Percentiles rank a stretch among this genome's conserved stretches.
phyloP scores from a whole-genome alignment of 2,888 invertebrate species.

The Petrophora chlorosata region DNA sequence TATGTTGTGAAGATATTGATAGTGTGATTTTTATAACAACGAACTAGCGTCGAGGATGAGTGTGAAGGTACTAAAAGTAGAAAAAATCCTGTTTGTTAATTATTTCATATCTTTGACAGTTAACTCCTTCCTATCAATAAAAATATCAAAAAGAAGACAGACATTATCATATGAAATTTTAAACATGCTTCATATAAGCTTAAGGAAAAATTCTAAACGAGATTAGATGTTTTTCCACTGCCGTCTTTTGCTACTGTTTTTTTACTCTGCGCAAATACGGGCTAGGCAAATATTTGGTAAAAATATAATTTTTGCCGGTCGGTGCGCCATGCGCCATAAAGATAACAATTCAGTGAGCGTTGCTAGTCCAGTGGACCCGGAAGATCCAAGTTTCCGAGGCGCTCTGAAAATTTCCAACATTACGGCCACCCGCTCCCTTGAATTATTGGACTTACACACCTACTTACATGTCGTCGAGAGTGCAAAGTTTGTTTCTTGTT shows the following conservation, averaged over 20 bases:
- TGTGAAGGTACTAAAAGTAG: too few species aligned
- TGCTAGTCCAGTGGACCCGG: constrained; percentile 61
- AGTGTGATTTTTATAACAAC: too few species aligned
- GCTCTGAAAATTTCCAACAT: constrained; percentile 72
- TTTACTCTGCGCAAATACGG: constrained; percentile 9
- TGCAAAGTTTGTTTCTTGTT: constrained; percentile 76
- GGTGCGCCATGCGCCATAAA: constrained; percentile 31
- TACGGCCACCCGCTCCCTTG: constrained; percentile 74
- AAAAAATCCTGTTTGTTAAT: too few species aligned
- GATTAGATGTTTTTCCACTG: not conserved
- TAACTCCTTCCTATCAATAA: too few species aligned
- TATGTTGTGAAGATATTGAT: constrained; percentile 22
- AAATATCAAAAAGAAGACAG: too few species aligned
- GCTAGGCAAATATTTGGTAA: constrained; percentile 11
- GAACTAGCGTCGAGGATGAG: too few species aligned
- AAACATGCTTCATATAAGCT: too few species aligned
- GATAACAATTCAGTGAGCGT: constrained; percentile 55
- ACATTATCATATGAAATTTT: too few species aligned
- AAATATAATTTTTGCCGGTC: constrained; percentile 22
- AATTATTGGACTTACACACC: constrained; percentile 77
- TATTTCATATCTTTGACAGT: too few species aligned
- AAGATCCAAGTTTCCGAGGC: constrained; percentile 64
- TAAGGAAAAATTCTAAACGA: not conserved
- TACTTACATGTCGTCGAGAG: constrained; percentile 70
- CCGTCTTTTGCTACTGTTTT: too few species aligned